Percentiles rank a stretch among this genome's conserved stretches.
These are phyloP conservation scores for Natrix natrix DNA, from an alignment of 2,797 vertebrate species.

Conservation along the genomic window DNA sequence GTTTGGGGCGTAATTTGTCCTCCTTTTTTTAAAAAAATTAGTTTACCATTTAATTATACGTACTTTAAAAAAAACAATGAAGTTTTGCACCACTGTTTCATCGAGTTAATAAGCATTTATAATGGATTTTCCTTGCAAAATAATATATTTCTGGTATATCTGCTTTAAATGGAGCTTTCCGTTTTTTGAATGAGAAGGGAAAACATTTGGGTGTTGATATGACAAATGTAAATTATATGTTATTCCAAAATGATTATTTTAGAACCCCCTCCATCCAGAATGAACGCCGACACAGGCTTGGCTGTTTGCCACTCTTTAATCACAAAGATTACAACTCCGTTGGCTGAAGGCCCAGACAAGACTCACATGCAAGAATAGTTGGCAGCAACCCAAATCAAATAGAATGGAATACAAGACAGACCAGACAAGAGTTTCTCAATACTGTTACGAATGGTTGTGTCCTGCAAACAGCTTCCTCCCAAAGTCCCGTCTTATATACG, in stretches of 20 bases:
- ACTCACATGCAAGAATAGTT: no score
- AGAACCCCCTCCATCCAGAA: not conserved
- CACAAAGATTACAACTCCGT: no score
- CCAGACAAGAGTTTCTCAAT: no score
- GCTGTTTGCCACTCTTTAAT: no score
- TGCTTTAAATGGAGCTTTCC: not conserved
- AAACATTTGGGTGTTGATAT: not conserved
- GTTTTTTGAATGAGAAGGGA: not conserved
- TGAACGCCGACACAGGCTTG: no score
- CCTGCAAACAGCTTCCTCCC: no score
- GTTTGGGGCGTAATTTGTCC: not conserved
- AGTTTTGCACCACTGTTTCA: not conserved
- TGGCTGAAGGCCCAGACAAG: no score
- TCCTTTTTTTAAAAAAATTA: not conserved
- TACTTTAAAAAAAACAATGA: not conserved
- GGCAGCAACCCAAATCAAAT: no score
- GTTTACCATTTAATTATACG: constrained; percentile 6
- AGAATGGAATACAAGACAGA: no score
- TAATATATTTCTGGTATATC: not conserved
- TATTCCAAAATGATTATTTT: not conserved
- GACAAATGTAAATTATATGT: not conserved
- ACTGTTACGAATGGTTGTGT: no score
- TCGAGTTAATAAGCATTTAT: constrained; percentile 6
- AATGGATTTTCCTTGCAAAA: not conserved
- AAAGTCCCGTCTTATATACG: no score